Conservation (phyloP, 2,888 invertebrate species). For the Scelioninae gen. 2 region DNA sequence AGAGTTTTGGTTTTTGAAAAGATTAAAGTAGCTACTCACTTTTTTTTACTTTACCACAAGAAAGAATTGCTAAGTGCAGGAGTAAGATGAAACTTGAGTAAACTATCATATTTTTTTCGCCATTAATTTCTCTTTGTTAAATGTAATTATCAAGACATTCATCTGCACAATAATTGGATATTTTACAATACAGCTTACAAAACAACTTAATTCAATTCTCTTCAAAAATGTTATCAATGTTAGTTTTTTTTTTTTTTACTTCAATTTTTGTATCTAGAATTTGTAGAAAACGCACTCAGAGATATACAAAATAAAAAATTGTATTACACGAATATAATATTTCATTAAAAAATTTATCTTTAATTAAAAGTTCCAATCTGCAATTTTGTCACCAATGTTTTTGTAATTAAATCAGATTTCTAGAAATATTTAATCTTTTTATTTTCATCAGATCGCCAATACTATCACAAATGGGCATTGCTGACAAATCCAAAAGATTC, state of each 20-base stretch:
- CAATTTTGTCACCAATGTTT: conserved; percentile 1
- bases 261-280: neutral
- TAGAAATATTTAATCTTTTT: neutral
- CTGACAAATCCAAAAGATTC: conserved; percentile 81
- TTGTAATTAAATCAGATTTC: conserved; percentile 21
- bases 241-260: neutral
- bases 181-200: too few species aligned
- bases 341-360: conserved; percentile 7
- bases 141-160: too few species aligned
- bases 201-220: too few species aligned
- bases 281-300: neutral
- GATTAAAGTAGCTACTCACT: conserved; percentile 34
- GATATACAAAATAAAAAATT: too few species aligned
- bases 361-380: conserved; percentile 10
- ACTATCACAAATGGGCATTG: conserved; percentile 91
- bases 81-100: conserved; percentile 21
- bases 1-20: conserved; percentile 31
- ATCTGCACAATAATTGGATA: too few species aligned
- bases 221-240: too few species aligned
- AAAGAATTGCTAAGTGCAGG: conserved; percentile 33
- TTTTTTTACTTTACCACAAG: conserved; percentile 21
- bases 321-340: too few species aligned
- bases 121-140: conserved; percentile 36
- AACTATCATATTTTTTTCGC: conserved; percentile 27
- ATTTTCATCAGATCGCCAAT: conserved; percentile 81